Evolutionary conservation across 2,797 vertebrate species (phyloP).

Genomic region (Acipenser transmontanus): DNA sequence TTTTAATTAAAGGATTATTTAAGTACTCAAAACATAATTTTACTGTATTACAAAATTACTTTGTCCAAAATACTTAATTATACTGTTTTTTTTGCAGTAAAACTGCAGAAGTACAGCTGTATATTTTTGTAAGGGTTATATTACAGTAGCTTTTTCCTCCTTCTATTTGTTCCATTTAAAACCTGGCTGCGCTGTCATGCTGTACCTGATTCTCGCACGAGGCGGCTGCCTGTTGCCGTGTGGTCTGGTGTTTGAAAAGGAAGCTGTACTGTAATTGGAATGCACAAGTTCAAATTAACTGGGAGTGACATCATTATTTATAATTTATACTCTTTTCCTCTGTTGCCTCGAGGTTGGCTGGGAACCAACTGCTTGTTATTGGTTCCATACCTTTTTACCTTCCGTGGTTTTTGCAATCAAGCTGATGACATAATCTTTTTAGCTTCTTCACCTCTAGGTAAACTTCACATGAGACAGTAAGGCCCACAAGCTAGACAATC

Average conservation of each 20-base stretch:
- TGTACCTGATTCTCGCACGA: slow-evolving; percentile 8
- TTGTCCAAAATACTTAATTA: no score
- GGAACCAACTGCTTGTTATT: slow-evolving; percentile 18
- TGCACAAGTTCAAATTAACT: slow-evolving; percentile 25
- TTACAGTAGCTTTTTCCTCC: slow-evolving; percentile 6
- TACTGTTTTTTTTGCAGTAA: no score
- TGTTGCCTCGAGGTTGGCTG: slow-evolving; percentile 22
- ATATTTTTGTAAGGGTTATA: slow-evolving; percentile 8
- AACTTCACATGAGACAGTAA: not conserved
- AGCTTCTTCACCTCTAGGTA: not conserved
- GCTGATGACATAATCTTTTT: not conserved
- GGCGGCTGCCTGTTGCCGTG: slow-evolving; percentile 13
- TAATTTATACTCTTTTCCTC: slow-evolving; percentile 33
- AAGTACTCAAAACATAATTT: no score
- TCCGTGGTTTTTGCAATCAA: slow-evolving; percentile 13
- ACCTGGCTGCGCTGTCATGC: slow-evolving; percentile 12
- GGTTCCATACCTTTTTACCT: slow-evolving; percentile 17
- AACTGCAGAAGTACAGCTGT: no score
- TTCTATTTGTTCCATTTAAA: slow-evolving; percentile 13
- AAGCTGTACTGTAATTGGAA: slow-evolving; percentile 15
- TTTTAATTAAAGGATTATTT: no score
- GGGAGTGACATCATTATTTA: slow-evolving; percentile 36
- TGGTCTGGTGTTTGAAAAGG: slow-evolving; percentile 15
- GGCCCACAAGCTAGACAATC: not conserved
- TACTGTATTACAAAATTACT: no score